Percentiles rank a stretch among this genome's conserved stretches.
Evolutionary conservation across 2,888 invertebrate genomes (phyloP).

Genomic region (Conus canariensis): DNA sequence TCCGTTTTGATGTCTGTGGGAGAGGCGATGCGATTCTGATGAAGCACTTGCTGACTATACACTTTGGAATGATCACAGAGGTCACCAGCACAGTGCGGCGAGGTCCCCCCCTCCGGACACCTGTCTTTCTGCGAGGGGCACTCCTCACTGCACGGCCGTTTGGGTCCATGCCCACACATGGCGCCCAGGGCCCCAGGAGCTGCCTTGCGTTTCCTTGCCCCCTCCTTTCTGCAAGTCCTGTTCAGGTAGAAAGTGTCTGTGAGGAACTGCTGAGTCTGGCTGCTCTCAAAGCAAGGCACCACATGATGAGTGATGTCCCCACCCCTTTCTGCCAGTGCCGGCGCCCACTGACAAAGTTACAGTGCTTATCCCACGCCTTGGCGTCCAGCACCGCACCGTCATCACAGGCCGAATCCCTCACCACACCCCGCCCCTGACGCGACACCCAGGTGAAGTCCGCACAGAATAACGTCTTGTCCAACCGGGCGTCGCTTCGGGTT

Average conservation of each 20-base stretch:
- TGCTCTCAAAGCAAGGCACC: slow-evolving; percentile 82
- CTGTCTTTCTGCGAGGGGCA: neutral
- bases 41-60: slow-evolving; percentile 37
- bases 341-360: slow-evolving; percentile 77
- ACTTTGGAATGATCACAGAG: slow-evolving; percentile 42
- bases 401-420: slow-evolving; percentile 85
- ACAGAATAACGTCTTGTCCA: slow-evolving; percentile 8
- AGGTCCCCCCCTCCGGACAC: slow-evolving; percentile 26
- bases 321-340: slow-evolving; percentile 78
- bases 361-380: slow-evolving; percentile 86
- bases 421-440: slow-evolving; percentile 89
- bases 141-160: slow-evolving; percentile 21
- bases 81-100: slow-evolving; percentile 27
- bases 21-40: slow-evolving; percentile 57
- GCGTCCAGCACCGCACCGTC: slow-evolving; percentile 91
- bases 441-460: slow-evolving; percentile 88
- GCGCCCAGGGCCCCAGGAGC: slow-evolving; percentile 40
- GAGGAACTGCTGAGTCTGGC: slow-evolving; percentile 60
- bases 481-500: neutral
- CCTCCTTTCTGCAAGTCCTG: slow-evolving; percentile 37
- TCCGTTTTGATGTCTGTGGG: slow-evolving; percentile 61
- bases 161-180: neutral
- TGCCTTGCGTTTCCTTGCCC: slow-evolving; percentile 35
- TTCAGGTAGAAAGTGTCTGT: slow-evolving; percentile 65
- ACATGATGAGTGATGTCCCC: slow-evolving; percentile 86